Evolutionary conservation across 2,888 invertebrate genomes (phyloP).

Genomic region (Volucella zonaria): DNA sequence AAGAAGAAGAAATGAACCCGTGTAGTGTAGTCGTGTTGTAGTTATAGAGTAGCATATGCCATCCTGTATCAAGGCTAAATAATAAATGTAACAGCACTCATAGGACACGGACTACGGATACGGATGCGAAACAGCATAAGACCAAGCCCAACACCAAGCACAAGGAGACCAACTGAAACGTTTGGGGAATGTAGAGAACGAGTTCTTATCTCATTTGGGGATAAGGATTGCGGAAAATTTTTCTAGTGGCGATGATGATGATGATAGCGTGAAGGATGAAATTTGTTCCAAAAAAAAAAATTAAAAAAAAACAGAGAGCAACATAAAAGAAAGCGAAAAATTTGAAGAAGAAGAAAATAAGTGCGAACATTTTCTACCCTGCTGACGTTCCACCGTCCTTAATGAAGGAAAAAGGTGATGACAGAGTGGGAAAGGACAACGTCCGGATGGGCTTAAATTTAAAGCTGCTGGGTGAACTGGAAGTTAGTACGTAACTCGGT

Average conservation of each 20-base stretch:
- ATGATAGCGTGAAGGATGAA: slow-evolving; percentile 64
- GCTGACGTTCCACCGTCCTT: neutral
- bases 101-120: slow-evolving; percentile 38
- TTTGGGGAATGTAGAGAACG: slow-evolving; percentile 40
- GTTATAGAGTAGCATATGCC: slow-evolving; percentile 40
- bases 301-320: neutral
- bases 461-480: neutral
- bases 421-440: slow-evolving; percentile 44
- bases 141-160: neutral
- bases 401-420: neutral
- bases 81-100: slow-evolving; percentile 57
- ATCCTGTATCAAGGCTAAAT: slow-evolving; percentile 57
- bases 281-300: slow-evolving; percentile 34
- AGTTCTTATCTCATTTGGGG: slow-evolving; percentile 68
- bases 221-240: slow-evolving; percentile 66
- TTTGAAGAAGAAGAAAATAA: slow-evolving; percentile 49
- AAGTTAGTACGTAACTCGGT: neutral
- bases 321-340: neutral
- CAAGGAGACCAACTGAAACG: slow-evolving; percentile 19
- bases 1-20: slow-evolving; percentile 1
- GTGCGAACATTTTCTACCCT: slow-evolving; percentile 14
- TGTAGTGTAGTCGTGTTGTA: too few species aligned
- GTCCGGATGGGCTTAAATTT: slow-evolving; percentile 39
- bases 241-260: slow-evolving; percentile 48
- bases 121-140: neutral